Conservation (phyloP, 2,888 invertebrate genomes). For the Terebella lapidaria region DNA sequence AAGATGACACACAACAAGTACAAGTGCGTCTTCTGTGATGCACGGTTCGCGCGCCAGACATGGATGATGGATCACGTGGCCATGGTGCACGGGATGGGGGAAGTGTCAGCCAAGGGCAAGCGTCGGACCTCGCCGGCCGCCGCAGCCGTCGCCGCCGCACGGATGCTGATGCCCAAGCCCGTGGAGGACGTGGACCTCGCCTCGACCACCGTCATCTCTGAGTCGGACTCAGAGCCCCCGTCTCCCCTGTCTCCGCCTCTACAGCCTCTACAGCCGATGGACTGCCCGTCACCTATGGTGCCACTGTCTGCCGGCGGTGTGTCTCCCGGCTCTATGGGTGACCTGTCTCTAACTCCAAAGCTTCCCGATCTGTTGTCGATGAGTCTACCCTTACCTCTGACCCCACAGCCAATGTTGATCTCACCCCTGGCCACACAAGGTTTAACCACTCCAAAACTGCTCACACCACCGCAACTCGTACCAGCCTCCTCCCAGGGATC, state of each 20-base stretch:
- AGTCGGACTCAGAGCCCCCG: not conserved
- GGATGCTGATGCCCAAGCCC: not conserved
- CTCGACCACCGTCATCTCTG: not conserved
- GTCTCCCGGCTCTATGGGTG: not conserved
- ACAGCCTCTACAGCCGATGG: not conserved
- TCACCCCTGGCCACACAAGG: not conserved
- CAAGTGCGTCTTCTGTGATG: constrained; percentile 14
- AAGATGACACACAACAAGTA: constrained; percentile 19
- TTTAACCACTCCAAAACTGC: not conserved
- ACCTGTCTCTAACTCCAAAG: not conserved
- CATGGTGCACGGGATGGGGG: constrained; percentile 1
- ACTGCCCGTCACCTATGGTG: not conserved
- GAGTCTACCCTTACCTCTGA: not conserved
- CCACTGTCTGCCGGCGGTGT: not conserved
- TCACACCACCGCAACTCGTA: not conserved
- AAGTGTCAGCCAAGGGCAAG: not conserved
- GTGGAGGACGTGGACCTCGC: not conserved
- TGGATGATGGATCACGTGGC: constrained; percentile 12
- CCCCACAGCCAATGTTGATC: not conserved
- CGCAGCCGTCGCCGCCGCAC: not conserved
- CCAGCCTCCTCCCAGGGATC: no score
- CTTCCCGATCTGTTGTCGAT: not conserved
- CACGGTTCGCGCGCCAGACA: constrained; percentile 5
- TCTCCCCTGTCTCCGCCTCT: not conserved
- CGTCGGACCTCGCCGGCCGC: not conserved